phyloP scores from a whole-genome alignment of 1,140 invertebrate genomes.

The Chymomyza costata region DNA sequence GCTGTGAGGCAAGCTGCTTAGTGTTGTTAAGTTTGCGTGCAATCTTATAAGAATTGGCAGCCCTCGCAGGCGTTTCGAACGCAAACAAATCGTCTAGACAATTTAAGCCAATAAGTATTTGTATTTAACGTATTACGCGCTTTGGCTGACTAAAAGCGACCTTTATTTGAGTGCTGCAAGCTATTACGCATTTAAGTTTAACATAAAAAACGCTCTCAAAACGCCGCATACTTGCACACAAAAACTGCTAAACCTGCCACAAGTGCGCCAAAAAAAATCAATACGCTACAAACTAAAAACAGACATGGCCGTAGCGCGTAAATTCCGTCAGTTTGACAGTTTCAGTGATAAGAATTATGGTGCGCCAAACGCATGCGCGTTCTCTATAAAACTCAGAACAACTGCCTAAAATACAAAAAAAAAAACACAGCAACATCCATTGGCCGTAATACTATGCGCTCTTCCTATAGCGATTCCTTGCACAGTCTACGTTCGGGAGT shows the following conservation, averaged over 20 bases:
- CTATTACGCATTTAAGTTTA: background rate
- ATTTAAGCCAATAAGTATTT: too few species aligned
- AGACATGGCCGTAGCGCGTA: constrained; percentile 22
- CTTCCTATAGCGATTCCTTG: constrained; percentile 27
- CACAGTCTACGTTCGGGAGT: constrained; percentile 57
- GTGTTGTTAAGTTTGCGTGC: too few species aligned
- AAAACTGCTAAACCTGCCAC: background rate
- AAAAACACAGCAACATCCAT: background rate
- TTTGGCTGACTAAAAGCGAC: constrained; percentile 30
- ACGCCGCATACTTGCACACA: background rate
- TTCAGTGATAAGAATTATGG: constrained; percentile 38
- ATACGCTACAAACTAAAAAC: constrained; percentile 34
- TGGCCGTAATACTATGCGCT: background rate
- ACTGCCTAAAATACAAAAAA: background rate
- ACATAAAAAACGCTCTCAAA: background rate
- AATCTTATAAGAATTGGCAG: too few species aligned
- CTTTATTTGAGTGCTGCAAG: background rate
- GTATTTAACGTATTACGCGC: too few species aligned
- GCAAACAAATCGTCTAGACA: constrained; percentile 18
- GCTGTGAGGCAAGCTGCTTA: too few species aligned
- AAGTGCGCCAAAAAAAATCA: constrained; percentile 39
- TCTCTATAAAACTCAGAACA: constrained; percentile 4
- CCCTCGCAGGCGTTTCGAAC: constrained; percentile 37
- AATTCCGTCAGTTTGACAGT: constrained; percentile 49
- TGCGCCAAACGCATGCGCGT: constrained; percentile 28